Evolutionary conservation across 2,797 vertebrate species (phyloP).

Genomic region (Ciconia nigra): DNA sequence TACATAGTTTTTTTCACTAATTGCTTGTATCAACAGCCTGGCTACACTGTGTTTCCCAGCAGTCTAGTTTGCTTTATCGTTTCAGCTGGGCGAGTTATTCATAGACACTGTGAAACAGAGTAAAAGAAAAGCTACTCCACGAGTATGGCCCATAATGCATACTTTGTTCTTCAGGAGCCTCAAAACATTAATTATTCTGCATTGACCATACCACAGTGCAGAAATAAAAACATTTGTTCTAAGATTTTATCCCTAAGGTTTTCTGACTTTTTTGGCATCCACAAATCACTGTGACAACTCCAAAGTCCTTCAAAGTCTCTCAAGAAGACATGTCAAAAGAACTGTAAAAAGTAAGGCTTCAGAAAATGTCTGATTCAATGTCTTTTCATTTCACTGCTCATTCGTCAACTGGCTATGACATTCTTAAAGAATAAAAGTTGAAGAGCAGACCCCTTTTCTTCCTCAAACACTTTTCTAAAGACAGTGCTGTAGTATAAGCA

Average conservation of each 20-base stretch:
- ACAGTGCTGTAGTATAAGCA: neutral
- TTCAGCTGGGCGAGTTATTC: neutral
- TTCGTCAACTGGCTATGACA: neutral
- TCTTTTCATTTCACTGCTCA: constrained; percentile 13
- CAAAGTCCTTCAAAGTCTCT: neutral
- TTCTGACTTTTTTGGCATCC: neutral
- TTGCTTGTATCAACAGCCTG: neutral
- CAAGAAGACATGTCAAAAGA: constrained; percentile 14
- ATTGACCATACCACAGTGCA: neutral
- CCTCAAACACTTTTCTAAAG: neutral
- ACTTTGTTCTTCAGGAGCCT: neutral
- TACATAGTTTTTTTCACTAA: neutral
- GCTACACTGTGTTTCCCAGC: neutral
- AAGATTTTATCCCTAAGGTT: constrained; percentile 1
- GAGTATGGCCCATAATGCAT: neutral
- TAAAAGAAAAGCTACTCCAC: neutral
- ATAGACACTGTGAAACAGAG: neutral
- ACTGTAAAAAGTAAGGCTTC: neutral
- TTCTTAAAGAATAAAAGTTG: neutral
- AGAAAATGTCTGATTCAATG: neutral
- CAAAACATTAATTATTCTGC: neutral
- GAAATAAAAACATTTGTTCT: constrained; percentile 15
- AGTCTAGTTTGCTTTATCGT: neutral
- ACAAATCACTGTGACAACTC: constrained; percentile 13
- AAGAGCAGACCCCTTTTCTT: neutral